Evolutionary conservation across 2,113 vertebrate species (phyloP), one percentile per base, ranked within the genome.

Genomic region (Petrocephalus zakoni): DNA sequence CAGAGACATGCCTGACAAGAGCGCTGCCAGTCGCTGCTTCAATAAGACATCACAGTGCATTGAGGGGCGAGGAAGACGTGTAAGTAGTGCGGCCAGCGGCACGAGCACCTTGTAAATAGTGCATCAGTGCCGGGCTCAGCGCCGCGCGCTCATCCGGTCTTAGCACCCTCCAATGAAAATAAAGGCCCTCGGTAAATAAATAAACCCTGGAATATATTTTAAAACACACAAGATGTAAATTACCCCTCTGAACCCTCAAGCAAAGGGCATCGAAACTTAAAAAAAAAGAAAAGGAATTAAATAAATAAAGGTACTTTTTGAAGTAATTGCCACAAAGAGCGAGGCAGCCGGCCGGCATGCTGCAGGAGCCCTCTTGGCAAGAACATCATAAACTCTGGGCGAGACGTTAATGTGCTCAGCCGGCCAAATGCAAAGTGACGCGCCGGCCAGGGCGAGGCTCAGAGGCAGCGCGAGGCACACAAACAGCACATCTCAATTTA

Each of bases 341-440:
- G 89, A 91, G 93, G 94, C 90, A 90, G 93, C 91, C 90, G 90
- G 61, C 61, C 93, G 95, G 94, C 96, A 94, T 96, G 96, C 96
- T 97, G 92, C 94, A 95, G 96, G 96, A 97, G 90, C 22, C 95
- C 96, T 96, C 95, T 96, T 97, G 96, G 96, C 96, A 96, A 97
- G 95, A 97, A 97, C 95, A 96, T 96, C 96, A 96, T 91, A 96
- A 94, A 94, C 95, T 90, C 93, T 91, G 95, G n/a, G 95, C 93
- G 93, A 95, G 95, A 96, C 95, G 96, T 97, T 95, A 96, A 97
- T 96, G 96, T 95, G 94, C 94, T 96, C 94, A 93, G 95, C 94
- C 93, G 95, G 94, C 94, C 95, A 97, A 97, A 97, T 96, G 94
- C 92, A 96, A 96, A 95, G 95, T 96, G 96, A 97, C 96, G 95